Evolutionary conservation across 1,140 invertebrate species (phyloP), one percentile per base, ranked within the genome.

Genomic region (Berghia stephanieae): DNA sequence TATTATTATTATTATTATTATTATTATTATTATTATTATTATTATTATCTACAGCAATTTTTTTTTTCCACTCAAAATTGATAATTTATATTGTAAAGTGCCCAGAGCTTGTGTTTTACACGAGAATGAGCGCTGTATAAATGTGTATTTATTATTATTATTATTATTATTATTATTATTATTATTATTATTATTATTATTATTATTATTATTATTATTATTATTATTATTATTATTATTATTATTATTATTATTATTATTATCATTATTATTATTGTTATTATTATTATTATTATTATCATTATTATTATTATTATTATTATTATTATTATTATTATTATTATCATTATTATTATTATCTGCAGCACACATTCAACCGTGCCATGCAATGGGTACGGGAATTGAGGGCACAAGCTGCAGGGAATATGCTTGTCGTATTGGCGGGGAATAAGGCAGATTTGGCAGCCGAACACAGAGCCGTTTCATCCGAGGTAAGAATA

Each of bases 321-420:
- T 24, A 52, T 52, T 24, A 52, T 52, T 24, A 27, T 60, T n/a
- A 21, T 8, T 6, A 4, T 60, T 60, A 31, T 4, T 4, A 4
- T 60, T 60, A 6, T 60, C 34, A 6, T 21, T 4, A 60, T 60
- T n/a, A 6, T 40, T 6, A 34, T 55, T 31, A 10, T 77, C 81
- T 77, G 3, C 81, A 89, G 94, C 98, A 99, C 91, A 98, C 98
- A 91, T 99, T 99, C 92, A 94, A 94, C 74, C 93, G 97, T 88
- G 98, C 98, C 71, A 98, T 98, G 91, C 96, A 95, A 86, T 99
- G 98, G 98, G 96, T 99, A 52, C 98, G 98, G 90, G 98, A 99
- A 92, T 92, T 99, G 63, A 96, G 99, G 90, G 93, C 97, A 82
- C 93, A 96, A 90, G 98, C 98, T 78, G 97, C 95, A 89, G 96